phyloP scores from a whole-genome alignment of 2,797 vertebrate species.

The Xerus rutilus region DNA sequence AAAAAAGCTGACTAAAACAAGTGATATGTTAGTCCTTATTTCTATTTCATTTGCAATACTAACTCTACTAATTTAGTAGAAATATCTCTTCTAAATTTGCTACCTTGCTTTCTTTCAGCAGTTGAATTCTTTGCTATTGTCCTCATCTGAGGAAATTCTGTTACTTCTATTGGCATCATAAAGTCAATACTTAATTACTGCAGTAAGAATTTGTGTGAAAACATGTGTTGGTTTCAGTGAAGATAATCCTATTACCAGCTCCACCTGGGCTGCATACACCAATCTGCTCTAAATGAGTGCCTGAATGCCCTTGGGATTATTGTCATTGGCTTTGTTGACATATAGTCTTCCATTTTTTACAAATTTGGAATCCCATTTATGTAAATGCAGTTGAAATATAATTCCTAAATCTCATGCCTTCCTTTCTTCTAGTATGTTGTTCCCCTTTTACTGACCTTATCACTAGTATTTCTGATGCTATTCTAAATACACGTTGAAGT shows the following conservation, averaged over 20 bases:
- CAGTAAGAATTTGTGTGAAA: neutral
- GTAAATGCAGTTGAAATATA: neutral
- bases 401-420: neutral
- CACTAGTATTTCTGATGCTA: neutral
- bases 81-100: neutral
- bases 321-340: neutral
- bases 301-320: neutral
- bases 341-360: neutral
- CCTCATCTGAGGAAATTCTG: neutral
- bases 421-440: neutral
- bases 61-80: neutral
- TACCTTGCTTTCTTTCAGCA: conserved; percentile 4
- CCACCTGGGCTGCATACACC: neutral
- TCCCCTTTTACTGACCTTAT: neutral
- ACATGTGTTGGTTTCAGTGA: neutral
- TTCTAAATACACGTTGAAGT: conserved; percentile 14
- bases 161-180: neutral
- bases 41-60: neutral
- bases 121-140: neutral
- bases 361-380: neutral
- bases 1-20: too few relatives aligned
- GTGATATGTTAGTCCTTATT: neutral
- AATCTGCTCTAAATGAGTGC: neutral
- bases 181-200: neutral
- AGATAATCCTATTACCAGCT: neutral